Evolutionary conservation across 1,140 invertebrate genomes (phyloP).

Genomic region (Gryon sp.): DNA sequence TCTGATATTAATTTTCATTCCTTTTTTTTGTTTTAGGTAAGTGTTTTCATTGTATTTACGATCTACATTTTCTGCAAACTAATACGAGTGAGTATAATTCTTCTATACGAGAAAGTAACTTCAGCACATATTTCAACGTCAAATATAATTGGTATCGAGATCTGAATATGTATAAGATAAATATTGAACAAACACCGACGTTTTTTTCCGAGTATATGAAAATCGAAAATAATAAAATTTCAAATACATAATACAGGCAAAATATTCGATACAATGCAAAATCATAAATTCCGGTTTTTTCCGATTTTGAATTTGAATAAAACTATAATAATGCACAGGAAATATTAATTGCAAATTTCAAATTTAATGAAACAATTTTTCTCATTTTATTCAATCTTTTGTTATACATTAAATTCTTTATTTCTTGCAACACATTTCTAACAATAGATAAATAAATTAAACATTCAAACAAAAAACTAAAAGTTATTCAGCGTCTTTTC

Average conservation of each 20-base stretch:
- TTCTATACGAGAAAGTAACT: background rate
- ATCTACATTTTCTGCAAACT: background rate
- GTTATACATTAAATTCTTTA: too few species aligned
- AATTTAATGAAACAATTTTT: too few species aligned
- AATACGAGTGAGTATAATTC: constrained; percentile 11
- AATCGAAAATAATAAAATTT: constrained; percentile 4
- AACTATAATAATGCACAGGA: constrained; percentile 1
- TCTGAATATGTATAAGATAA: constrained; percentile 21
- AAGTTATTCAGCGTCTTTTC: too few species aligned
- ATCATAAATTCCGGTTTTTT: constrained; percentile 18
- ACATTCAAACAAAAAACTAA: too few species aligned
- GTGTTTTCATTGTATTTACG: constrained; percentile 17
- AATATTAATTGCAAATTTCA: too few species aligned
- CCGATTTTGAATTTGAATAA: background rate
- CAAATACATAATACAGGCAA: constrained; percentile 16
- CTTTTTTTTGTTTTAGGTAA: constrained; percentile 57
- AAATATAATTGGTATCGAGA: constrained; percentile 15
- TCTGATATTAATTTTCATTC: constrained; percentile 8
- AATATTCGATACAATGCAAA: constrained; percentile 1
- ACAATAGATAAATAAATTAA: too few species aligned
- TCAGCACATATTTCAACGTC: background rate
- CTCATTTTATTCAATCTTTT: too few species aligned
- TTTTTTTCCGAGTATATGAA: background rate
- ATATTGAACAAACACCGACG: background rate
- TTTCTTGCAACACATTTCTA: too few species aligned